phyloP scores from a whole-genome alignment of 2,888 invertebrate genomes.

The Dione juno region DNA sequence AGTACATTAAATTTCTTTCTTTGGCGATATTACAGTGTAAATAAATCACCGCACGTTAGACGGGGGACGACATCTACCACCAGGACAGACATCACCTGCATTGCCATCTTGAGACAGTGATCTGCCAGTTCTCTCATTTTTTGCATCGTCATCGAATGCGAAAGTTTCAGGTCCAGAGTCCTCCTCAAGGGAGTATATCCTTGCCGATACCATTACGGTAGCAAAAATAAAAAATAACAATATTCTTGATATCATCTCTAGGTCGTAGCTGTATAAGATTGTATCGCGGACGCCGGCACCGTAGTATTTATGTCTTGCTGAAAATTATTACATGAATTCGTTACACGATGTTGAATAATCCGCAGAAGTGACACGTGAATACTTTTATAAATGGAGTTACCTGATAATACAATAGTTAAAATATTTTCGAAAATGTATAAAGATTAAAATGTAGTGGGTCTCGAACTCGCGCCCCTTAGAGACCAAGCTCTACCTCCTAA shows the following conservation, averaged over 20 bases:
- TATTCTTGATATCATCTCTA: not conserved
- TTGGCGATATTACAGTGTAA: not conserved
- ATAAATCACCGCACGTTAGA: not conserved
- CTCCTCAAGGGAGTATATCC: not conserved
- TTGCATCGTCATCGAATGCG: slow-evolving; percentile 4
- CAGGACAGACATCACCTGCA: not conserved
- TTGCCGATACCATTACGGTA: not conserved
- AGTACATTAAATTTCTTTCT: not conserved
- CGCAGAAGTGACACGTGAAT: not conserved
- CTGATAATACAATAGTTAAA: too few species aligned
- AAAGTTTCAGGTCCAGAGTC: not conserved
- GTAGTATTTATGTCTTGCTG: not conserved
- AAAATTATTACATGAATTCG: not conserved
- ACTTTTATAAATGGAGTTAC: too few species aligned
- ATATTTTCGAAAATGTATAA: too few species aligned
- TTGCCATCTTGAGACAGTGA: not conserved
- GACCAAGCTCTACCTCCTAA: too few species aligned
- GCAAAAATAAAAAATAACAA: slow-evolving; percentile 2
- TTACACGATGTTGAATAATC: not conserved
- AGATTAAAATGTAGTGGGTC: too few species aligned
- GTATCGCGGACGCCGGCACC: not conserved
- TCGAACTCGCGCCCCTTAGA: too few species aligned
- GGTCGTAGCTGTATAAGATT: not conserved
- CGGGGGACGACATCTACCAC: not conserved
- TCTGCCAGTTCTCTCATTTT: not conserved